These are phyloP conservation scores for Lampris incognitus DNA, from an alignment of 2,113 vertebrate species.

Conservation along the genomic window DNA sequence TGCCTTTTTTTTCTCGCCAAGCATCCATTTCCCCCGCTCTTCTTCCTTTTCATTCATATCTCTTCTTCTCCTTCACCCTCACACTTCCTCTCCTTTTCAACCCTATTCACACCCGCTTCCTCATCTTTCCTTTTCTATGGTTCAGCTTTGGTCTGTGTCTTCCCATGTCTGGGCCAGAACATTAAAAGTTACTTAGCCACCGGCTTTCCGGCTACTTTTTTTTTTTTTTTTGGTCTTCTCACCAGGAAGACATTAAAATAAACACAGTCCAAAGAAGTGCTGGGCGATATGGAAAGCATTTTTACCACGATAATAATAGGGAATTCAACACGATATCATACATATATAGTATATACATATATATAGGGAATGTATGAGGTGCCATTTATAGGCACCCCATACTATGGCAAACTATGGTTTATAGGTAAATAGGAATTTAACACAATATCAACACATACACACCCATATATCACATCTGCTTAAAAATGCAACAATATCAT, in stretches of 20 bases:
- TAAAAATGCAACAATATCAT: too few species aligned
- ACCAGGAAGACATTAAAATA: not conserved
- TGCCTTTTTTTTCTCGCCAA: not conserved
- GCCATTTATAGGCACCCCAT: too few species aligned
- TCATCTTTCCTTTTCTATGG: not conserved
- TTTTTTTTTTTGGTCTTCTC: not conserved
- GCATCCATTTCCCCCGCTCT: not conserved
- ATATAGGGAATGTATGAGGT: too few species aligned
- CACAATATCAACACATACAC: too few species aligned
- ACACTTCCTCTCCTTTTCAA: not conserved
- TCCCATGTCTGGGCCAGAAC: not conserved
- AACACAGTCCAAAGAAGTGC: not conserved
- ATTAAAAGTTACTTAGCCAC: not conserved
- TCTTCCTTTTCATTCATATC: not conserved
- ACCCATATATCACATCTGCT: too few species aligned
- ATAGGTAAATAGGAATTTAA: too few species aligned
- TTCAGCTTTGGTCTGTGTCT: not conserved
- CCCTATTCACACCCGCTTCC: not conserved
- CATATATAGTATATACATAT: too few species aligned
- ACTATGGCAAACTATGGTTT: too few species aligned
- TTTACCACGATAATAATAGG: not conserved
- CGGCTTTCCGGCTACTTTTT: not conserved
- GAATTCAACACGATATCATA: too few species aligned
- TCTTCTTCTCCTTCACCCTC: not conserved
- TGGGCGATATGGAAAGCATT: conserved; percentile 9